These are phyloP conservation scores for Drosophila sp. DNA, from an alignment of 1,140 invertebrate genomes.

Conservation along the genomic window DNA sequence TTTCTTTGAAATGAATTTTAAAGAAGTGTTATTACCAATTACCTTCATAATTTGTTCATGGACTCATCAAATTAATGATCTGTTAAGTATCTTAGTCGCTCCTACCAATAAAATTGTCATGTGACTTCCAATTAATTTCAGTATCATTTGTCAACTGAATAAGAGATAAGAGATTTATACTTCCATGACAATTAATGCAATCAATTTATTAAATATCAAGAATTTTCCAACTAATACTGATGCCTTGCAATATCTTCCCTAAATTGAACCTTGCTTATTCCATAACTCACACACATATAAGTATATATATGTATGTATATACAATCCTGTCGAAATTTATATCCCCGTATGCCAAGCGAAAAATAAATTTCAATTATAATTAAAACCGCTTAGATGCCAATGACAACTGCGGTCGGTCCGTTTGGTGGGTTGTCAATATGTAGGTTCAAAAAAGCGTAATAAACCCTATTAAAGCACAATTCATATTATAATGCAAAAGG, in stretches of 20 bases:
- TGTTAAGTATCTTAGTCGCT: too few relatives aligned
- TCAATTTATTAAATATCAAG: too few relatives aligned
- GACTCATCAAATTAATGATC: too few relatives aligned
- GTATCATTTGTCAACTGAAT: too few relatives aligned
- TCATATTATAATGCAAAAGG: constrained; percentile 41
- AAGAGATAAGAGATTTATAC: too few relatives aligned
- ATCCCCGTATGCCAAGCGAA: constrained; percentile 2
- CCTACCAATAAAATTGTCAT: too few relatives aligned
- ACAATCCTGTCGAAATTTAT: not conserved
- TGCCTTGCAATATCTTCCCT: not conserved
- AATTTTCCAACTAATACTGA: not conserved
- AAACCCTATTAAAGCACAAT: constrained; percentile 54
- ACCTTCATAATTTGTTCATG: too few relatives aligned
- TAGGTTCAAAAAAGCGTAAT: constrained; percentile 58
- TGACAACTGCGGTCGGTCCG: constrained; percentile 46
- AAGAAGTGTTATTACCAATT: too few relatives aligned
- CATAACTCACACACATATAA: not conserved
- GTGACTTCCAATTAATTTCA: too few relatives aligned
- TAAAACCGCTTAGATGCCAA: constrained; percentile 51
- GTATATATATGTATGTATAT: not conserved
- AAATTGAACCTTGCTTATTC: not conserved
- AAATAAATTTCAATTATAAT: constrained; percentile 61
- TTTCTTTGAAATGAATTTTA: too few relatives aligned
- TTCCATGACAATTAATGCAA: too few relatives aligned
- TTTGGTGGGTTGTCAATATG: constrained; percentile 17